phyloP scores from a whole-genome alignment of 2,797 vertebrate species.

The Scolopax bukidnonensis region DNA sequence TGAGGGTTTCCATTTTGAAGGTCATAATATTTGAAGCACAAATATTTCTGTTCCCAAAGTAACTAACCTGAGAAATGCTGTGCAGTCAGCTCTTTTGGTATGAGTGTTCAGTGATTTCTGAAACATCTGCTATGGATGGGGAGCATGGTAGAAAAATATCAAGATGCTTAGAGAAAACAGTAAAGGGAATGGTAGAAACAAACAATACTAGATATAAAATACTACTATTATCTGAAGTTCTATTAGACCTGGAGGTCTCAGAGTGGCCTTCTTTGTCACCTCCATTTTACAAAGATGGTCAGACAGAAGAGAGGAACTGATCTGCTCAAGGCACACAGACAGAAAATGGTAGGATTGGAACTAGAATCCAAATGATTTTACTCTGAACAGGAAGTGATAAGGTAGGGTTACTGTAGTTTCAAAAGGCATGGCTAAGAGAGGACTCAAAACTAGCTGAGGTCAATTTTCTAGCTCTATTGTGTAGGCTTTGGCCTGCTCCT shows the following conservation, averaged over 20 bases:
- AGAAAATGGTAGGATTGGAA: neutral
- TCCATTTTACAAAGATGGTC: neutral
- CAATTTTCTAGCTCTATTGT: neutral
- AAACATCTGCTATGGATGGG: neutral
- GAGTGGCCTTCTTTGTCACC: neutral
- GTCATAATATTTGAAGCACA: neutral
- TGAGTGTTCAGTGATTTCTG: neutral
- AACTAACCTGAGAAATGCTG: neutral
- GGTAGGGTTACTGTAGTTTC: neutral
- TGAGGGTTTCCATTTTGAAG: neutral
- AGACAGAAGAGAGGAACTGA: neutral
- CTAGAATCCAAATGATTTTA: neutral
- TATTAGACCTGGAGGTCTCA: neutral
- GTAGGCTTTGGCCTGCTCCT: neutral
- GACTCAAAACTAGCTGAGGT: neutral
- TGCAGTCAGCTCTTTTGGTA: neutral
- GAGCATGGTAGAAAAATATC: neutral
- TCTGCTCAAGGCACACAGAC: neutral
- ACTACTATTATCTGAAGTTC: neutral
- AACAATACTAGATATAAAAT: neutral
- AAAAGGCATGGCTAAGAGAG: neutral
- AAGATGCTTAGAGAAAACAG: neutral
- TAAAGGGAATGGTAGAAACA: neutral
- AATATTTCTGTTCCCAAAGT: slow-evolving; percentile 4
- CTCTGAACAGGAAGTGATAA: neutral